phyloP scores from a whole-genome alignment of 2,797 vertebrate genomes.

The Sebastes iracundus region DNA sequence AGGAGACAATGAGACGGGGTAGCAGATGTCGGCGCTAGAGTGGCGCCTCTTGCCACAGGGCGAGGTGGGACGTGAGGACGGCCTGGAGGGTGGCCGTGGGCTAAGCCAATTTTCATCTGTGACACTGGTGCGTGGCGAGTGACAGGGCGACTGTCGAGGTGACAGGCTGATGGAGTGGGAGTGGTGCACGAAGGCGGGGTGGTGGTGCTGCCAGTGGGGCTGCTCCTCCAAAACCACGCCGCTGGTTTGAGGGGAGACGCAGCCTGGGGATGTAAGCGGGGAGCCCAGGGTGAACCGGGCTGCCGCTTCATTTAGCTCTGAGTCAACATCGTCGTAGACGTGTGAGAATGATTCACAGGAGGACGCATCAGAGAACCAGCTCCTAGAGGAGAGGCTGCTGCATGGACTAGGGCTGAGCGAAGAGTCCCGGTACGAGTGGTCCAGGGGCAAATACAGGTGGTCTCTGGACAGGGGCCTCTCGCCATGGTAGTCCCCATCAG shows the following conservation, averaged over 20 bases:
- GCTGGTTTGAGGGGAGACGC: slow-evolving; percentile 89
- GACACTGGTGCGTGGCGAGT: slow-evolving; percentile 96
- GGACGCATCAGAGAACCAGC: slow-evolving; percentile 98
- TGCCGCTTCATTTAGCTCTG: slow-evolving; percentile 97
- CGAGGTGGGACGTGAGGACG: slow-evolving; percentile 95
- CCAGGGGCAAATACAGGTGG: slow-evolving; percentile 97
- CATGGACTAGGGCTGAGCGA: slow-evolving; percentile 97
- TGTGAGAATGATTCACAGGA: slow-evolving; percentile 98
- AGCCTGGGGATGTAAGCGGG: slow-evolving; percentile 91
- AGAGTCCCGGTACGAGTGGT: slow-evolving; percentile 94
- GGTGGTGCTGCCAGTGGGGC: slow-evolving; percentile 88
- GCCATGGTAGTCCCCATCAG: slow-evolving; percentile 89
- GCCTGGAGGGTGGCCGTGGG: slow-evolving; percentile 92
- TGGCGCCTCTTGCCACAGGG: slow-evolving; percentile 97
- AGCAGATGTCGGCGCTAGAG: slow-evolving; percentile 97
- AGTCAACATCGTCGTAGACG: slow-evolving; percentile 97
- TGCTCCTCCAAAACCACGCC: slow-evolving; percentile 86
- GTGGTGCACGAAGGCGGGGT: slow-evolving; percentile 74
- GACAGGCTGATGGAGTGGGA: slow-evolving; percentile 87
- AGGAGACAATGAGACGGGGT: slow-evolving; percentile 90
- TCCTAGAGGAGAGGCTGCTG: slow-evolving; percentile 97
- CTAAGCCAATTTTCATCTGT: slow-evolving; percentile 99
- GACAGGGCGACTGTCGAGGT: slow-evolving; percentile 95
- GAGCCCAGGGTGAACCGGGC: slow-evolving; percentile 95
- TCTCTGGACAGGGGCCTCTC: slow-evolving; percentile 93